Conservation (phyloP, 2,888 invertebrate species). For the Pammene fasciana region DNA sequence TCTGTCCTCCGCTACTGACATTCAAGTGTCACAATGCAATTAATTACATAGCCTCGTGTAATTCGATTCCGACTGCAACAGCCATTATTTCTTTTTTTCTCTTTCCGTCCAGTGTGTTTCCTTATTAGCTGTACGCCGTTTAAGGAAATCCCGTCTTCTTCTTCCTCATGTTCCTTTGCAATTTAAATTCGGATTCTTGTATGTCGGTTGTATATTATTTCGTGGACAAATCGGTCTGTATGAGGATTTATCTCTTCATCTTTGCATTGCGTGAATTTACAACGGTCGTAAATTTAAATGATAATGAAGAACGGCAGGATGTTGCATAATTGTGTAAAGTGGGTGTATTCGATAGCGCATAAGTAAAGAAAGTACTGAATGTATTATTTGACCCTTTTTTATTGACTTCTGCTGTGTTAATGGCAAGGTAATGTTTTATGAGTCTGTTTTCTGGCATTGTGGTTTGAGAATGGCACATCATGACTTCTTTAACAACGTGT, state of each 20-base stretch:
- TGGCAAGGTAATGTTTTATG: neutral
- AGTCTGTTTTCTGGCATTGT: neutral
- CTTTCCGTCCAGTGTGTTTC: slow-evolving; percentile 50
- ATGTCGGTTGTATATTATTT: slow-evolving; percentile 39
- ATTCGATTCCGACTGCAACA: slow-evolving; percentile 42
- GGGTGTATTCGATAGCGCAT: neutral
- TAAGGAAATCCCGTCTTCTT: slow-evolving; percentile 58
- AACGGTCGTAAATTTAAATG: slow-evolving; percentile 32
- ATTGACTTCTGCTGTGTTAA: neutral
- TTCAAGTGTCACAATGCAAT: slow-evolving; percentile 44
- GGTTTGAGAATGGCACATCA: too few species aligned
- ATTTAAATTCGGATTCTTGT: slow-evolving; percentile 48
- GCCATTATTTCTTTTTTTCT: slow-evolving; percentile 38
- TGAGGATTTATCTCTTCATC: slow-evolving; percentile 40
- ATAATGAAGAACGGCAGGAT: slow-evolving; percentile 21
- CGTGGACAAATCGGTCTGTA: slow-evolving; percentile 32
- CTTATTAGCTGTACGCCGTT: slow-evolving; percentile 55
- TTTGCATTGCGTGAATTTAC: slow-evolving; percentile 32
- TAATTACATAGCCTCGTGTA: slow-evolving; percentile 44
- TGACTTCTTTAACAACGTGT: too few species aligned
- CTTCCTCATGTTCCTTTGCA: slow-evolving; percentile 48
- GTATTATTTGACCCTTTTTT: neutral
- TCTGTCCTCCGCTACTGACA: slow-evolving; percentile 4
- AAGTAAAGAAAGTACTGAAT: neutral
- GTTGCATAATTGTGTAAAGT: slow-evolving; percentile 21